These are phyloP conservation scores for Rhabdomys pumilio DNA, from an alignment of 2,797 vertebrate genomes.

Conservation along the genomic window DNA sequence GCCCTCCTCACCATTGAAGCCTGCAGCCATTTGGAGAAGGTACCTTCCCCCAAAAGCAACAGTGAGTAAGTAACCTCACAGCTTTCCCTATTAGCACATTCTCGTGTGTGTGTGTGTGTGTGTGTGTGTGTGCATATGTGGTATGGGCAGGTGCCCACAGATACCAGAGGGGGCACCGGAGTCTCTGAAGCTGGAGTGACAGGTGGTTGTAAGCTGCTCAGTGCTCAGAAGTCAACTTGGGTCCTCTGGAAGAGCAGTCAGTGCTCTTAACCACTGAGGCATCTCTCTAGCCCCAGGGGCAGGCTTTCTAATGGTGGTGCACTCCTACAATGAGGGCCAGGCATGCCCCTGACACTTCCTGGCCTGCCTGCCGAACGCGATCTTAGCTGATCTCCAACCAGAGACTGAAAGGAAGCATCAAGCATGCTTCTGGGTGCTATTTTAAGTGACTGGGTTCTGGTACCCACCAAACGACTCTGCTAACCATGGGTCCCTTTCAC, in stretches of 20 bases:
- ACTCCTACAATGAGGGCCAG: no score
- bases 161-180: not conserved
- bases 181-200: not conserved
- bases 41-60: not conserved
- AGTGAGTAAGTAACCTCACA: not conserved
- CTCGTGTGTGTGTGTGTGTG: not conserved
- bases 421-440: not conserved
- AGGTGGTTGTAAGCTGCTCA: not conserved
- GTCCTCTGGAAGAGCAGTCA: not conserved
- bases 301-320: not conserved
- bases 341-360: not conserved
- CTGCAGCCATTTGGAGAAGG: not conserved
- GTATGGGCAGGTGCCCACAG: not conserved
- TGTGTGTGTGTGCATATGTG: not conserved
- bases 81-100: not conserved
- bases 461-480: not conserved
- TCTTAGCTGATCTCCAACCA: slow-evolving; percentile 93
- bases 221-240: not conserved
- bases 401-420: slow-evolving; percentile 68
- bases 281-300: not conserved
- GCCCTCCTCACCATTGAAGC: not conserved
- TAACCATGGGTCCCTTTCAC: not conserved
- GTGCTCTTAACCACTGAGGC: not conserved
- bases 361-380: not conserved
- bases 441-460: not conserved